Percentiles rank a stretch among this genome's conserved stretches.
Evolutionary conservation across 1,140 invertebrate genomes (phyloP).

Genomic region (Melitaea cinxia): DNA sequence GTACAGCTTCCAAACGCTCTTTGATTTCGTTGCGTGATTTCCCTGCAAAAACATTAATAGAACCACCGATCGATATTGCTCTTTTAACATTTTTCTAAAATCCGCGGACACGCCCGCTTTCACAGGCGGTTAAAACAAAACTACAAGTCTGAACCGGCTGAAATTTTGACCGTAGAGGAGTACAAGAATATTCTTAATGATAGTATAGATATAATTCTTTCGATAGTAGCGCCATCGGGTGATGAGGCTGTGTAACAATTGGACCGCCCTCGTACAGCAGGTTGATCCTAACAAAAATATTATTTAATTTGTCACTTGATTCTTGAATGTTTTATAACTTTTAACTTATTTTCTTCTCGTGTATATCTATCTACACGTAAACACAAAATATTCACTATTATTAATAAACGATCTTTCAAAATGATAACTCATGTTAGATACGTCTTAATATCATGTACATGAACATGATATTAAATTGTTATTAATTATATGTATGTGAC

Average conservation of each 20-base stretch:
- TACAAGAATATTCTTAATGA: neutral
- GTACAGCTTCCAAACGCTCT: too few species aligned
- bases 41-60: too few species aligned
- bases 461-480: slow-evolving; percentile 5
- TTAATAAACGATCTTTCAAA: too few species aligned
- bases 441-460: neutral
- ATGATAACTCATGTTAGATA: neutral
- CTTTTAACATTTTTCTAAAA: slow-evolving; percentile 38
- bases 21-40: too few species aligned
- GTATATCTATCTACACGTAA: too few species aligned
- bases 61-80: slow-evolving; percentile 38
- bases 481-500: slow-evolving; percentile 4
- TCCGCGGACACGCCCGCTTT: slow-evolving; percentile 27
- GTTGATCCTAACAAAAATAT: too few species aligned
- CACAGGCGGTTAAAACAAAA: slow-evolving; percentile 37
- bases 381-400: too few species aligned
- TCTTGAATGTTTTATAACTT: too few species aligned
- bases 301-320: too few species aligned
- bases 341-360: too few species aligned
- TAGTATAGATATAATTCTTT: slow-evolving; percentile 20
- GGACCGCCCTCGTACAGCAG: slow-evolving; percentile 30
- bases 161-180: slow-evolving; percentile 31
- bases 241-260: slow-evolving; percentile 30
- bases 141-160: slow-evolving; percentile 25
- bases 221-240: slow-evolving; percentile 21